Evolutionary conservation across 2,888 invertebrate genomes (phyloP), one percentile per base, ranked within the genome.

Genomic region (Caenorhabditis imperialis): DNA sequence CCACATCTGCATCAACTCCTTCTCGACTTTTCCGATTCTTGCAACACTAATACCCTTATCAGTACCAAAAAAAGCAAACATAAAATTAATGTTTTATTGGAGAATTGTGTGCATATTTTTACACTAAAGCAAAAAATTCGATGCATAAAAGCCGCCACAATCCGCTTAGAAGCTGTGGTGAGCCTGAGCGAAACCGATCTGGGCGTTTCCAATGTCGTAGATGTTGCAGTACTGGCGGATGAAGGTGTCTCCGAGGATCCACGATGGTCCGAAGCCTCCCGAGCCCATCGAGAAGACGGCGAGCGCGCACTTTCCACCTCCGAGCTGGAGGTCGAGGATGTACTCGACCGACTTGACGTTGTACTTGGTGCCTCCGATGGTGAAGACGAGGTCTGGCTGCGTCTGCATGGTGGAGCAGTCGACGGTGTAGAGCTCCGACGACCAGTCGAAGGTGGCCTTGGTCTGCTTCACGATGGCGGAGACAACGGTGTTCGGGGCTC

Each of bases 331-430:
- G 75, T 85, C 84, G 42, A 85, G 70, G 16, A 85, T 77, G 81
- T 85, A 85, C 65, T 85, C 83, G 18, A 75, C 75, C n/a, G 82
- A 58, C 50, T 81, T 81, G 38, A 85, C 79, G 48, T 42, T 61
- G 81, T 82, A 84, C n/a, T 51, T 38, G 53, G 69, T 48, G 55
- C 82, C 81, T 47, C 77, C 77, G 65, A 85, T 84, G 62, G 78
- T 83, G 63, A 82, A 81, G 61, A 81, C 50, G 37, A 85, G 55
- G 63, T 79, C 81, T 60, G 81, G 78, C 14, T 72, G 73, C 10
- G 61, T 53, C 14, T 63, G 37, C 61, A 69, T 65, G 40, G 70
- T 60, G 54, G 70, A 40, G 81, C 85, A 85, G 58, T 60, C 65
- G 35, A 85, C 82, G 38, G 63, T 75, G 79, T 84, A 85, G 54